Evolutionary conservation across 2,797 vertebrate genomes (phyloP).

Genomic region (Takifugu ocellatus): DNA sequence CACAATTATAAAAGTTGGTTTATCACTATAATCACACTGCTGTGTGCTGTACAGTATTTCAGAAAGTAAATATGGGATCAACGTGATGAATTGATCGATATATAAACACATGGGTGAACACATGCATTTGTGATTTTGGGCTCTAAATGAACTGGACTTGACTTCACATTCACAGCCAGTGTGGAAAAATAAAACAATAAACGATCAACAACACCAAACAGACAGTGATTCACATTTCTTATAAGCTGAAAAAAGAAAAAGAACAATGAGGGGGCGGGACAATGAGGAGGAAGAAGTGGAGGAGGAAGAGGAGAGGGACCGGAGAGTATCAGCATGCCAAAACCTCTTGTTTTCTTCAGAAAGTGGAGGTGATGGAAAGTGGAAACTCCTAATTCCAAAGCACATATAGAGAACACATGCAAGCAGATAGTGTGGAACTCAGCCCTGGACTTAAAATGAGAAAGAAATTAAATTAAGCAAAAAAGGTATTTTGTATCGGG

Average conservation of each 20-base stretch:
- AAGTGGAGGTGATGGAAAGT: no score
- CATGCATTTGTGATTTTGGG: neutral
- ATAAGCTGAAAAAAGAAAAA: neutral
- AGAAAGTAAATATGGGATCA: no score
- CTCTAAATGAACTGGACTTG: no score
- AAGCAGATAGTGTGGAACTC: constrained; percentile 16
- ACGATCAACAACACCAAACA: neutral
- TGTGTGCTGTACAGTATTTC: no score
- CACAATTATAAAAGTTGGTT: no score
- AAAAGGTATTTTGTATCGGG: constrained; percentile 3
- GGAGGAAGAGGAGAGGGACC: neutral
- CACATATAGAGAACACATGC: constrained; percentile 7
- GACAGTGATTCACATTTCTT: neutral
- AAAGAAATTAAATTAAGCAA: neutral
- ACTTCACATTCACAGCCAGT: neutral
- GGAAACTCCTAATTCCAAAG: no score
- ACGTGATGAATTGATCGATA: constrained; percentile 8
- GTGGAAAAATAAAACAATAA: neutral
- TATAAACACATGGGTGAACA: constrained; percentile 19
- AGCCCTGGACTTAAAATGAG: constrained; percentile 18
- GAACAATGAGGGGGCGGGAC: neutral
- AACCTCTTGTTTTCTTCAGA: no score
- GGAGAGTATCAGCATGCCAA: neutral
- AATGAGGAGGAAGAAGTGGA: neutral
- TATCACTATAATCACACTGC: no score